These are phyloP conservation scores for Panthera uncia DNA, from an alignment of 2,113 vertebrate genomes.

Conservation along the genomic window DNA sequence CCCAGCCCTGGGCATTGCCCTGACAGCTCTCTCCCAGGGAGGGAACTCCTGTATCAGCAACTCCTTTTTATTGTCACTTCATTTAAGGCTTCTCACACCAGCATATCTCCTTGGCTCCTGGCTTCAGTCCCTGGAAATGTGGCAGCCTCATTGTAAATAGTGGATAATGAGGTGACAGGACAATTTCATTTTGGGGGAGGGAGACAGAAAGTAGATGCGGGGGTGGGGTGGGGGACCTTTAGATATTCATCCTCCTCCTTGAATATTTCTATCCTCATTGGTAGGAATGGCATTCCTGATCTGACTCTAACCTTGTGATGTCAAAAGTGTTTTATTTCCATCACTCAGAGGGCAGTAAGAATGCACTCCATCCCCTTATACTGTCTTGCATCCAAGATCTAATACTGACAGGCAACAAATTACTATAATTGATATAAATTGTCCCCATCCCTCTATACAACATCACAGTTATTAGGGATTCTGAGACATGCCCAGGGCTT, in stretches of 20 bases:
- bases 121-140: slow-evolving; percentile 47
- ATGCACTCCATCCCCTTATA: background rate
- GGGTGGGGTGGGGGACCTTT: background rate
- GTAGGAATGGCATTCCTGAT: slow-evolving; percentile 35
- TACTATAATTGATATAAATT: background rate
- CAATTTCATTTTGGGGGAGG: slow-evolving; percentile 54
- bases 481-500: background rate
- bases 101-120: slow-evolving; percentile 74
- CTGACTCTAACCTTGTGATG: background rate
- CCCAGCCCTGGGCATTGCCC: slow-evolving; percentile 51
- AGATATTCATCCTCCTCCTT: background rate
- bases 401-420: background rate
- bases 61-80: slow-evolving; percentile 71
- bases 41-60: slow-evolving; percentile 72
- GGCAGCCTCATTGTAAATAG: accelerated
- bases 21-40: slow-evolving; percentile 72
- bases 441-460: background rate
- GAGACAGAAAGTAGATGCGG: background rate
- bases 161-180: slow-evolving; percentile 69
- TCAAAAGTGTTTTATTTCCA: background rate
- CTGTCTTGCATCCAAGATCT: background rate
- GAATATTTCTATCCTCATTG: background rate
- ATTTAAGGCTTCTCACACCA: slow-evolving; percentile 59
- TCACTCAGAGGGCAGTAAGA: background rate
- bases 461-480: background rate